Percentiles rank a stretch among this genome's conserved stretches.
These are phyloP conservation scores for Drosophila sp. DNA, from an alignment of 1,140 invertebrate genomes.

Conservation along the genomic window DNA sequence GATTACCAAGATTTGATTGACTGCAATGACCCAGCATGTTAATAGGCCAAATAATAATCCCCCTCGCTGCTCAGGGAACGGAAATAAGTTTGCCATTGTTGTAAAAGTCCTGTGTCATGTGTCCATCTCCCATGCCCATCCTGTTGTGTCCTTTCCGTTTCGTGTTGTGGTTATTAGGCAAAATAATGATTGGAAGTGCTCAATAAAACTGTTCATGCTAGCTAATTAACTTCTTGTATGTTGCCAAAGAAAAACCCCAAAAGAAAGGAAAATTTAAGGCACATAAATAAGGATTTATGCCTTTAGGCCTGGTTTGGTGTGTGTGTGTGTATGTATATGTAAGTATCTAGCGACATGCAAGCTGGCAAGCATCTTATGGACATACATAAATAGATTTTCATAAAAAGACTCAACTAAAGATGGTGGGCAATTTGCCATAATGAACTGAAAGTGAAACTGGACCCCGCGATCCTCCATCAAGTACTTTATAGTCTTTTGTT, in stretches of 20 bases:
- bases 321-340: neutral
- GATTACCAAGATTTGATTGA: neutral
- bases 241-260: neutral
- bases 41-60: neutral
- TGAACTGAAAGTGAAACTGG: slow-evolving; percentile 29
- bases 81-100: neutral
- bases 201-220: neutral
- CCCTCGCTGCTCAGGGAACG: neutral
- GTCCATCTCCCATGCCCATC: neutral
- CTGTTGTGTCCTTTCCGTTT: neutral
- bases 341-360: slow-evolving; percentile 40
- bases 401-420: slow-evolving; percentile 25
- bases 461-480: slow-evolving; percentile 2
- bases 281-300: slow-evolving; percentile 44
- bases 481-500: slow-evolving; percentile 6
- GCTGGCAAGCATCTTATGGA: neutral
- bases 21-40: slow-evolving; percentile 2
- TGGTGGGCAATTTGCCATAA: slow-evolving; percentile 37
- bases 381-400: slow-evolving; percentile 20
- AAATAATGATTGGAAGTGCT: slow-evolving; percentile 8
- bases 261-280: slow-evolving; percentile 29
- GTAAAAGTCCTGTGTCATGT: neutral
- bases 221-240: slow-evolving; percentile 34
- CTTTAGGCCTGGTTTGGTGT: neutral
- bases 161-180: neutral